Evolutionary conservation across 2,888 invertebrate species (phyloP), one percentile per base, ranked within the genome.

Genomic region (Anthophora plumipes): DNA sequence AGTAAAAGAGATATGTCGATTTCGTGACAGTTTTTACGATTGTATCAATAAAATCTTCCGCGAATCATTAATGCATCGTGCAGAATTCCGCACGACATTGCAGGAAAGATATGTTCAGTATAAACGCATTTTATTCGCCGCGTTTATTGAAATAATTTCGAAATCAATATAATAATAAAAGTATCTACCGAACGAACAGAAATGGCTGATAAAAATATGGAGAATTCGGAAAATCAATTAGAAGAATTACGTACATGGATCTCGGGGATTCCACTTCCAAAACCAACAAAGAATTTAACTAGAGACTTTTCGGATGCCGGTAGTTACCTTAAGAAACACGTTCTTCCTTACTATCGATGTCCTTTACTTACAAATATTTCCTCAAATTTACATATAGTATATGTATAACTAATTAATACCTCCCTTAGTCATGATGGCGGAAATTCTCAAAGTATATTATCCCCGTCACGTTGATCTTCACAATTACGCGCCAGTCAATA

Each of bases 281-380:
- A 95, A 80, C 94, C 94, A 0, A 96, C 95, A 50, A 95, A 95
- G 89, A 96, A 96, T 91, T 94, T 97, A 14, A 94, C 95, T 3
- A 78, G 96, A 76, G 96, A 97, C 86, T 97, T 97, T 91, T 95
- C 97, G 37, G 97, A 97, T 94, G 96, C 96, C 84, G 95, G 96
- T 96, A 94, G 22, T 41, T 50, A 54, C 22, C 39, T 31, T 25
- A 39, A 22, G 8, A 6, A 20, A 25, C 20, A 8, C n/a, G 4
- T 20, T 57, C 6, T 17, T 43, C 6, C 12, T 14, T 14, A 41
- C 14, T 20, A 46, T 14, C 12, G 4, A 20, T 39, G 22, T 4
- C 9, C 22, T 17, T 14, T 37, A 57, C 14, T n/a, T 17, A 8
- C 6, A 41, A 4, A n/a, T 9, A 9, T 9, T 11, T 17, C 3